Evolutionary conservation across 2,797 vertebrate genomes (phyloP), one percentile per base, ranked within the genome.

Genomic region (Meda fulgida): DNA sequence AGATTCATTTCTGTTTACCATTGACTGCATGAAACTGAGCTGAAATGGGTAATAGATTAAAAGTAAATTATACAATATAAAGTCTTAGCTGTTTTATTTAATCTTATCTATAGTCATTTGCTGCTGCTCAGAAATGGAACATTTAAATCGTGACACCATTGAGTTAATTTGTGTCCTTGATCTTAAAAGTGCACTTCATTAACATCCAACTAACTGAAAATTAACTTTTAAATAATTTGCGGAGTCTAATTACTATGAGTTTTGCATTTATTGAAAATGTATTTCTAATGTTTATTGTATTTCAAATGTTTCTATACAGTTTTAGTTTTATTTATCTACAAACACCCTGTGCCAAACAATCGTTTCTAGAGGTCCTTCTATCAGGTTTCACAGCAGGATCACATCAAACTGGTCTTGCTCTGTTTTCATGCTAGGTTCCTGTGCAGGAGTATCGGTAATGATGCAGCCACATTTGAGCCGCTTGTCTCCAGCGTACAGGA

Each of bases 381-480:
- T 66, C 23, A 70, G 60, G 4, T 75, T 80, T 38, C 16, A 76
- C 55, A 82, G 75, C 38, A 78, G 29, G 58, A 65, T 58, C 38
- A 72, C 26, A 51, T 65, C 38, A 79, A 53, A 19, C 71, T 1
- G 21, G 23, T 18, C 18, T 18, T 36, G 70, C 76, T 67, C 58
- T 66, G 31, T 84, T 60, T 78, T 53, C 48, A 63, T 75, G 53
- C 29, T 55, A 71, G 51, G 85, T 43, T 51, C 40, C 55, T 46
- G 29, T 34, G 63, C 46, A 38, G 77, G 73, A 82, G 48, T 85
- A 76, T 58, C 14, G 18, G 19, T 90, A 89, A 89, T 90, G 89
- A 90, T 90, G 80, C 58, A 80, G 85, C 80, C 83, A 85, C 86
- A 83, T 85, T 86, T 86, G 53, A 85, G 76, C 46, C 16, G 36